Percentiles rank a stretch among this genome's conserved stretches.
Evolutionary conservation across 2,113 vertebrate species (phyloP).

Genomic region (Nymphicus hollandicus): DNA sequence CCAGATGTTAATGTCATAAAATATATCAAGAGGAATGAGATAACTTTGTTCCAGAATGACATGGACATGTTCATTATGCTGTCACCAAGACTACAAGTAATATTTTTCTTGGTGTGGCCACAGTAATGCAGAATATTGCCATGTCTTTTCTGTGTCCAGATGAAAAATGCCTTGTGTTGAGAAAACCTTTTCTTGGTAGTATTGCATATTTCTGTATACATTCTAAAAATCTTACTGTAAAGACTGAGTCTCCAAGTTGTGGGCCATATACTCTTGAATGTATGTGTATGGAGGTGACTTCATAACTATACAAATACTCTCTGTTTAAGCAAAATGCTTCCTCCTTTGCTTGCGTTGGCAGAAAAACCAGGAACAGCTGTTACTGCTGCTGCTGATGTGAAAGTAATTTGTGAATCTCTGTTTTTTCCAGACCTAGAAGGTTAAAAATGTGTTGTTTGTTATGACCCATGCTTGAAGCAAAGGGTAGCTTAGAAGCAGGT

Average conservation of each 20-base stretch:
- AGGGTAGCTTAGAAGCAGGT: neutral
- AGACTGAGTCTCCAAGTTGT: neutral
- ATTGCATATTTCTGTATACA: neutral
- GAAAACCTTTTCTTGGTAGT: neutral
- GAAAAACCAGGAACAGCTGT: conserved; percentile 5
- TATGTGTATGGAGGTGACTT: neutral
- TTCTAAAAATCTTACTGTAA: neutral
- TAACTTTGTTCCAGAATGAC: neutral
- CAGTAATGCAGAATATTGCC: neutral
- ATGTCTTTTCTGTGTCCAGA: neutral
- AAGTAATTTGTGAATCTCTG: neutral
- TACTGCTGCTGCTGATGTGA: neutral
- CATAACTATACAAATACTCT: neutral
- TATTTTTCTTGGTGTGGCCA: neutral
- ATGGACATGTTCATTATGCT: neutral
- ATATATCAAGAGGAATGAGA: neutral
- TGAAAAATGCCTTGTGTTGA: neutral
- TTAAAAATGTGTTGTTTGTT: neutral
- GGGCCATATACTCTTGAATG: neutral
- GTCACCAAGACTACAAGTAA: neutral
- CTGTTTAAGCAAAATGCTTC: neutral
- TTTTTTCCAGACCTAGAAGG: neutral
- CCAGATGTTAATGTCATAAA: neutral
- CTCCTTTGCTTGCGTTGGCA: neutral
- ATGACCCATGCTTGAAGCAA: neutral